Percentiles rank a stretch among this genome's conserved stretches.
Conservation (phyloP, 2,113 vertebrate species). For the Dryoscopus gambensis region DNA sequence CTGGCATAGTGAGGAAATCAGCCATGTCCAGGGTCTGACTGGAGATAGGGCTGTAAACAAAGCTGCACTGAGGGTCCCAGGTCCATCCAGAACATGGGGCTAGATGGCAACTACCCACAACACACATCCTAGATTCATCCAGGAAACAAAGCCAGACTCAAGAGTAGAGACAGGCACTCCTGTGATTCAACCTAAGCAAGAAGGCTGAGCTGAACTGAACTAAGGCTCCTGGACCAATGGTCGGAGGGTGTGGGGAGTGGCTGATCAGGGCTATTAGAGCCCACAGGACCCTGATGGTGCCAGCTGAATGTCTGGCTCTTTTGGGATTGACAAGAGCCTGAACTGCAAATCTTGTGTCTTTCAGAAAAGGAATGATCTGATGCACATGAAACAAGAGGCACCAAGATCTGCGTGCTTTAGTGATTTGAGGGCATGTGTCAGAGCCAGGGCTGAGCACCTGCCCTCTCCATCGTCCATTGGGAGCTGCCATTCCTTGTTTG, state of each 20-base stretch:
- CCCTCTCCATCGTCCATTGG: not conserved
- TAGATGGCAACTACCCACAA: not conserved
- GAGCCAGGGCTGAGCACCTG: not conserved
- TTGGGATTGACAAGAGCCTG: not conserved
- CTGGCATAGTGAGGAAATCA: not conserved
- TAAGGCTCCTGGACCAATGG: not conserved
- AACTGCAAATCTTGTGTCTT: not conserved
- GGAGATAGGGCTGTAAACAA: not conserved
- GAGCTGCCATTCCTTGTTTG: not conserved
- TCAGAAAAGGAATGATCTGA: not conserved
- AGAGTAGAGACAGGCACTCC: rapidly evolving
- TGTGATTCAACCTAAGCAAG: rapidly evolving
- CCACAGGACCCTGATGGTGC: not conserved
- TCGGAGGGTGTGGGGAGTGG: not conserved
- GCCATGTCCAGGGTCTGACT: not conserved
- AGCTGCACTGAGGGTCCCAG: too few relatives aligned
- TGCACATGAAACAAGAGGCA: not conserved
- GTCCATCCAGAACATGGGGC: not conserved
- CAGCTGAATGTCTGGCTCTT: not conserved
- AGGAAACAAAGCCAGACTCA: not conserved
- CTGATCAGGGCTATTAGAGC: not conserved
- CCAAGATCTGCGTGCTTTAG: not conserved
- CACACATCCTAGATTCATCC: not conserved
- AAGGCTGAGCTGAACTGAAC: not conserved
- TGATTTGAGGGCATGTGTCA: not conserved